Conservation (phyloP, 2,888 invertebrate genomes). For the Ypsolopha scabrella region DNA sequence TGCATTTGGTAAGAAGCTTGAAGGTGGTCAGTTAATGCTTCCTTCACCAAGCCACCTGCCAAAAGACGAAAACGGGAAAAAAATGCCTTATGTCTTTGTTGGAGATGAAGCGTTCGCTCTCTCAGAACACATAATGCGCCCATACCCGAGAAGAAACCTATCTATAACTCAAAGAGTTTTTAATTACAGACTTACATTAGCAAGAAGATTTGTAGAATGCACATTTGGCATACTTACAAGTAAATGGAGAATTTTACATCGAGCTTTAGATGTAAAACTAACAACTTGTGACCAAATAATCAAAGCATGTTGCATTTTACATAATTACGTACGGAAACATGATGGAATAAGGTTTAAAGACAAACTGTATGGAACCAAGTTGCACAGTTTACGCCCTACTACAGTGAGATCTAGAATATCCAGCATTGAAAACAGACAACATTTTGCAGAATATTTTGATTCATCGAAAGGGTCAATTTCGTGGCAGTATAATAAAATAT, state of each 20-base stretch:
- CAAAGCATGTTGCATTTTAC: not conserved
- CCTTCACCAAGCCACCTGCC: slow-evolving; percentile 16
- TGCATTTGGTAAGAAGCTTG: slow-evolving; percentile 15
- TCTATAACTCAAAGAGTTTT: slow-evolving; percentile 16
- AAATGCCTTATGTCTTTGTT: slow-evolving; percentile 18
- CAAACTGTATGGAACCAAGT: no score
- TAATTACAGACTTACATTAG: slow-evolving; percentile 19
- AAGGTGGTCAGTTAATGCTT: slow-evolving; percentile 15
- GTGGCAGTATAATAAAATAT: no score
- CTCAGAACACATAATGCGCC: slow-evolving; percentile 15
- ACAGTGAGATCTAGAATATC: no score
- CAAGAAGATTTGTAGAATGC: slow-evolving; percentile 21
- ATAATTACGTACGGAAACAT: not conserved
- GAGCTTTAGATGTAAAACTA: slow-evolving; percentile 15
- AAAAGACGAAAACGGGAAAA: slow-evolving; percentile 5
- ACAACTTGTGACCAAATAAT: not conserved
- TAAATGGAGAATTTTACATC: slow-evolving; percentile 18
- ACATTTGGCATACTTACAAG: slow-evolving; percentile 27
- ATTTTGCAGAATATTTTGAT: no score
- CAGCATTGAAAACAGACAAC: no score
- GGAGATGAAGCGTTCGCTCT: slow-evolving; percentile 21
- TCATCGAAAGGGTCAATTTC: no score
- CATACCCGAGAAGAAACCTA: slow-evolving; percentile 18
- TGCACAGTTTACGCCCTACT: no score
- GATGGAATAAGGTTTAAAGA: no score